These are phyloP conservation scores for Crotalus helleri DNA, from an alignment of 2,113 vertebrate genomes.

Conservation along the genomic window DNA sequence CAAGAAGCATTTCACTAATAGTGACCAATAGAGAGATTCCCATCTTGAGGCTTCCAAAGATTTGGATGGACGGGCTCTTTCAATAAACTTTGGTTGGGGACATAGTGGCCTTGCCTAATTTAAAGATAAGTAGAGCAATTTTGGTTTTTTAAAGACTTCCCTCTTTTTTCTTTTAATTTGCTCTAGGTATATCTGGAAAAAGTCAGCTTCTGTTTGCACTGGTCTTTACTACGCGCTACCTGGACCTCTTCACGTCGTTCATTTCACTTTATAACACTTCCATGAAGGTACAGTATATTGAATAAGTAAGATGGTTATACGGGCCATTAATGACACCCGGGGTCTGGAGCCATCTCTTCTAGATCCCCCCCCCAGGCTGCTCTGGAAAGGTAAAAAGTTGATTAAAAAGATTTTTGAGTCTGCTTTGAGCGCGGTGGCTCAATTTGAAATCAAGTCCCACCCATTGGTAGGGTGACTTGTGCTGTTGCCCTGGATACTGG, in stretches of 20 bases:
- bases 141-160: background rate
- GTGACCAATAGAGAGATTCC: background rate
- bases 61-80: background rate
- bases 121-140: background rate
- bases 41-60: background rate
- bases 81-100: background rate
- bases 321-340: background rate
- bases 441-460: background rate
- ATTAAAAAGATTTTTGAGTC: too few species aligned
- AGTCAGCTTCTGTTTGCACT: slow-evolving; percentile 97
- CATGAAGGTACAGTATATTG: slow-evolving; percentile 90
- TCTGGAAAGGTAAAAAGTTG: too few species aligned
- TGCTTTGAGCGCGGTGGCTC: too few species aligned
- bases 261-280: slow-evolving; percentile 97
- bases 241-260: slow-evolving; percentile 97
- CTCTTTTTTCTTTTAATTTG: slow-evolving; percentile 24
- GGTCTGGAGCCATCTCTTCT: background rate
- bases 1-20: too few species aligned
- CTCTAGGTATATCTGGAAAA: slow-evolving; percentile 95
- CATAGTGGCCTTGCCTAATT: too few species aligned
- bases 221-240: slow-evolving; percentile 97
- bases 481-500: background rate
- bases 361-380: too few species aligned
- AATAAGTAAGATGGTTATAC: slow-evolving; percentile 19
- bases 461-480: too few species aligned